Base-by-base conservation (phyloP, 2,113 vertebrate genomes). In the Peromyscus californicus region DNA sequence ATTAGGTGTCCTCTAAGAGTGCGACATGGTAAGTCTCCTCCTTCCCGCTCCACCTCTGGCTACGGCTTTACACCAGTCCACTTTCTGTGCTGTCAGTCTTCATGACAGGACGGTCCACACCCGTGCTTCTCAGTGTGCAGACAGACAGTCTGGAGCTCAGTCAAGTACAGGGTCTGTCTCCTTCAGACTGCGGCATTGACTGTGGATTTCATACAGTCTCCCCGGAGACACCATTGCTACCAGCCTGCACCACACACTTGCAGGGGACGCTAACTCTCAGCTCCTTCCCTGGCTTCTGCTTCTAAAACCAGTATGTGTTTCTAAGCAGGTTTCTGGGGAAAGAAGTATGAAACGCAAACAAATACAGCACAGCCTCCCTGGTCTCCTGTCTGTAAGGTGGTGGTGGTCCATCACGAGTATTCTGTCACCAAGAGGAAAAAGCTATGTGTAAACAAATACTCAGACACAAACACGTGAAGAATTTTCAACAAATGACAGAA, bases 201-300 rank as follows among this genome's bases (percentile, higher is more conserved):
- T 63, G 7, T 84, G 54, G 67, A 74, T 86, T 59, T 63, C 70
- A 90, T 61, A 65, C 63, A 48, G 22, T 4, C 29, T 89, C 65
- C 33, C 29, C 33, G 48, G 45, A 39, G 79, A 85, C 3, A 19
- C 2, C 17, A 51, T 3, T 17, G 16, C 9, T 45, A 16, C 51
- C 29, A 21, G 33, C 48, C 39, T 36, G 7, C 29, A 82, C 29
- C n/a, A n/a, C 36, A n/a, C 9, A 57, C 21, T 65, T 5, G 7
- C 8, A 93, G 89, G 79, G 82, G n/a, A 78, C 51, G 8, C 74
- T 74, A 7, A 17, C 21, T 93, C 51, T 48, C 45, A 48, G 69
- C 88, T 95, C n/a, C 8, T 91, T 79, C 29, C 45, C n/a, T 13
- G 78, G 48, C n/a, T 87, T 95, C 26, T 92, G 36, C 79, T 93